phyloP scores from a whole-genome alignment of 2,797 vertebrate species.

The Hydrolagus colliei region DNA sequence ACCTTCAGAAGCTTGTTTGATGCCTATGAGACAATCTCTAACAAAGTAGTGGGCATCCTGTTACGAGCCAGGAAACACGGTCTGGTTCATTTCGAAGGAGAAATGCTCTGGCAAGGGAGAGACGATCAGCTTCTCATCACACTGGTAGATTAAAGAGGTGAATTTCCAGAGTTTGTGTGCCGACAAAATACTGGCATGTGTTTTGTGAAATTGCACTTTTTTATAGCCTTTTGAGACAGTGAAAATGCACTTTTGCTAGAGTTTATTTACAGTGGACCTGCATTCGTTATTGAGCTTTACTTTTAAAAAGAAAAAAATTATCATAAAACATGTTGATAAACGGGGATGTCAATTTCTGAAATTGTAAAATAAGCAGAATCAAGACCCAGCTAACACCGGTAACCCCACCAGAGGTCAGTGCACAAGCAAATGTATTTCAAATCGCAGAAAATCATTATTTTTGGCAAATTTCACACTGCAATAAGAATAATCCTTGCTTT shows the following conservation, averaged over 20 bases:
- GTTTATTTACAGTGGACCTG: neutral
- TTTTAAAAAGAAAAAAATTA: neutral
- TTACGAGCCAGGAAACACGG: conserved; percentile 74
- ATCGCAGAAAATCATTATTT: no score
- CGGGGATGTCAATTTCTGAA: no score
- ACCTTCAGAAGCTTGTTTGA: conserved; percentile 75
- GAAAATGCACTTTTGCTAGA: neutral
- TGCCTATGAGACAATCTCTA: conserved; percentile 76
- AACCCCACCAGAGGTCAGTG: no score
- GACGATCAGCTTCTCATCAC: conserved; percentile 71
- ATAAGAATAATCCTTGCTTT: no score
- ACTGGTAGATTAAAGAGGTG: conserved; percentile 52
- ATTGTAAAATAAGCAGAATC: no score
- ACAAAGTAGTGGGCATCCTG: conserved; percentile 80
- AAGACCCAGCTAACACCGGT: no score
- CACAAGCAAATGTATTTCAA: no score
- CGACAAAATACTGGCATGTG: neutral
- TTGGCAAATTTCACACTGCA: no score
- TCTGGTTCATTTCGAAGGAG: conserved; percentile 75
- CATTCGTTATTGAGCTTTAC: neutral
- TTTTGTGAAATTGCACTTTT: neutral
- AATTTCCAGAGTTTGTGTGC: neutral
- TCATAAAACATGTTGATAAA: no score
- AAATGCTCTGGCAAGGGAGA: conserved; percentile 89
- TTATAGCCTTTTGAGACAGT: neutral